phyloP scores from a whole-genome alignment of 2,113 vertebrate species.

The Taurulus bubalis region DNA sequence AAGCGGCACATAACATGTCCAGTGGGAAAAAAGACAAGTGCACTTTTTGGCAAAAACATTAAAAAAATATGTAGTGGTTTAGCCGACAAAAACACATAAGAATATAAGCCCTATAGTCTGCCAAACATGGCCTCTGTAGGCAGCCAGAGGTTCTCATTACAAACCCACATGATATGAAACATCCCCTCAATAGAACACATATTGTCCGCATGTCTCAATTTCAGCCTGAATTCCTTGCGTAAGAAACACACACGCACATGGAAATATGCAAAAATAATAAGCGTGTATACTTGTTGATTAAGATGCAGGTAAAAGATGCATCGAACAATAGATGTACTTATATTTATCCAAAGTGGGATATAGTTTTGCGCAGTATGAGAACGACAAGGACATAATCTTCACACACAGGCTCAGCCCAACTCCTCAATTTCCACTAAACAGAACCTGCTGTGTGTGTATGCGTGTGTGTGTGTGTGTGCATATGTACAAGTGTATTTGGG shows the following conservation, averaged over 20 bases:
- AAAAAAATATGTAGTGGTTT: slow-evolving; percentile 50
- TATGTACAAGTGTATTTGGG: slow-evolving; percentile 72
- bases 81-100: slow-evolving; percentile 49
- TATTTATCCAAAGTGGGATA: slow-evolving; percentile 14
- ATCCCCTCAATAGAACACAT: slow-evolving; percentile 70
- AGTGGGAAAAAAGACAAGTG: slow-evolving; percentile 59
- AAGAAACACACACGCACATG: slow-evolving; percentile 41
- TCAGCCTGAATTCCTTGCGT: slow-evolving; percentile 61
- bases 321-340: background rate
- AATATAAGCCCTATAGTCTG: slow-evolving; percentile 53
- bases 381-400: slow-evolving; percentile 44
- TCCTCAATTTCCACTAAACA: slow-evolving; percentile 72
- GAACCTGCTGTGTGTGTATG: slow-evolving; percentile 76
- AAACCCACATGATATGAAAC: slow-evolving; percentile 74
- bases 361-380: slow-evolving; percentile 37
- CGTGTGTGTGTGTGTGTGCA: slow-evolving; percentile 51
- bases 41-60: slow-evolving; percentile 50
- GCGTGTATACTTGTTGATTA: background rate
- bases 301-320: slow-evolving; percentile 22
- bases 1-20: slow-evolving; percentile 37
- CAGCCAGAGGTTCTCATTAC: slow-evolving; percentile 71
- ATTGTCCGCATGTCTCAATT: slow-evolving; percentile 73
- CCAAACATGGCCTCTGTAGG: slow-evolving; percentile 44
- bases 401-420: slow-evolving; percentile 48
- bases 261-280: background rate